A percentile compares a stretch with the other conserved stretches of the same genome.
phyloP scores from a whole-genome alignment of 2,797 vertebrate species.

The Botia almorhae region DNA sequence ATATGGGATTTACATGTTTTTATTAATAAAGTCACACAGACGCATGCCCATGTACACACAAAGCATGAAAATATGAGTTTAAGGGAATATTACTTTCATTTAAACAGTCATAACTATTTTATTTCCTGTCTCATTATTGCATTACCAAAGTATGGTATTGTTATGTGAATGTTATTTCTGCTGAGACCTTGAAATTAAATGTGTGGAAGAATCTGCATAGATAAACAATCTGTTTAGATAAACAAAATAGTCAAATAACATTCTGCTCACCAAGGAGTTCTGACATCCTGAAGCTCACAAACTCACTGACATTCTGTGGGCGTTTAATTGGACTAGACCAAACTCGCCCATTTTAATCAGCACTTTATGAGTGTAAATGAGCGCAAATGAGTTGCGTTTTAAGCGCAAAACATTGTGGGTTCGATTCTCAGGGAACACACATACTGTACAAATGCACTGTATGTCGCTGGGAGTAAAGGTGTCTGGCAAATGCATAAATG shows the following conservation, averaged over 20 bases:
- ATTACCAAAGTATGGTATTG: constrained; percentile 19
- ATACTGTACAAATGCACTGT: no score
- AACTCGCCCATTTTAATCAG: constrained; percentile 54
- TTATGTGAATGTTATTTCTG: constrained; percentile 21
- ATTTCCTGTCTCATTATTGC: constrained; percentile 14
- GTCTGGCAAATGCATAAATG: no score
- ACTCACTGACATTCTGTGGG: constrained; percentile 63
- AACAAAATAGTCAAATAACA: constrained; percentile 28
- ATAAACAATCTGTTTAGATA: constrained; percentile 16
- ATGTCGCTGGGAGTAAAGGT: no score
- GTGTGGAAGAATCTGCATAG: constrained; percentile 1
- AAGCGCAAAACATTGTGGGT: no score
- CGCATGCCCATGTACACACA: no score
- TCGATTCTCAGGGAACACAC: no score
- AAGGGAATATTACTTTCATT: constrained; percentile 6
- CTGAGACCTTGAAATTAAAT: constrained; percentile 14
- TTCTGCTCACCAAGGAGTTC: not conserved
- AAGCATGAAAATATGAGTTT: no score
- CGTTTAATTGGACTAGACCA: constrained; percentile 53
- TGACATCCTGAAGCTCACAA: no score
- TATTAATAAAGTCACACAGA: constrained; percentile 15
- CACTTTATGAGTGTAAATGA: constrained; percentile 55
- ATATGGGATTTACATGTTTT: constrained; percentile 20
- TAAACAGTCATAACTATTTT: constrained; percentile 19
- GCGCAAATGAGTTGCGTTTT: no score